Evolutionary conservation across 2,888 invertebrate species (phyloP).

Genomic region (Chalcis sispes): DNA sequence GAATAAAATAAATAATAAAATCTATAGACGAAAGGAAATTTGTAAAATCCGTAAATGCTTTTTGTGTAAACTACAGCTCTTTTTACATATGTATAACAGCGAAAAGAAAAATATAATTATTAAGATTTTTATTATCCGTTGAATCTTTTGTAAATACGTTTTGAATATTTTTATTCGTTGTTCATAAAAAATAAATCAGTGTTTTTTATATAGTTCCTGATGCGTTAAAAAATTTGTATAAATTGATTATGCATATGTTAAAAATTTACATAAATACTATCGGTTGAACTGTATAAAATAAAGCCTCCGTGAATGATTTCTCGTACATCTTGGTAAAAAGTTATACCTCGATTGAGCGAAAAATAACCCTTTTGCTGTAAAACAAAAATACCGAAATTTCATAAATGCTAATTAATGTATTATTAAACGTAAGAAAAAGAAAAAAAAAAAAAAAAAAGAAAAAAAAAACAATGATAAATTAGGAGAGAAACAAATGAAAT

Average conservation of each 20-base stretch:
- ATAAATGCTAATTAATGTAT: no score
- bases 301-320: no score
- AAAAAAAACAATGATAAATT: no score
- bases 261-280: neutral
- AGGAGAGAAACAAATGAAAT: no score
- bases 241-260: neutral
- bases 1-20: neutral
- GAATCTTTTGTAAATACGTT: neutral
- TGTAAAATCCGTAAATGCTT: neutral
- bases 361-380: no score
- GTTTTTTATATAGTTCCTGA: neutral
- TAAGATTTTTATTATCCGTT: slow-evolving; percentile 9
- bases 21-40: neutral
- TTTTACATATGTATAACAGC: neutral
- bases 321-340: neutral
- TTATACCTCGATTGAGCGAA: no score
- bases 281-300: neutral
- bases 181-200: neutral
- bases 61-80: neutral
- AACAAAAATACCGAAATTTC: no score
- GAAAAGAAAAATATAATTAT: neutral
- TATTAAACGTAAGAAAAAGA: no score
- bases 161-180: slow-evolving; percentile 2
- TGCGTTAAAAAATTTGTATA: no score
- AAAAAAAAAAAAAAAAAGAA: no score